Base-by-base conservation (phyloP, 2,797 vertebrate genomes). In the Sebastes taczanowskii region DNA sequence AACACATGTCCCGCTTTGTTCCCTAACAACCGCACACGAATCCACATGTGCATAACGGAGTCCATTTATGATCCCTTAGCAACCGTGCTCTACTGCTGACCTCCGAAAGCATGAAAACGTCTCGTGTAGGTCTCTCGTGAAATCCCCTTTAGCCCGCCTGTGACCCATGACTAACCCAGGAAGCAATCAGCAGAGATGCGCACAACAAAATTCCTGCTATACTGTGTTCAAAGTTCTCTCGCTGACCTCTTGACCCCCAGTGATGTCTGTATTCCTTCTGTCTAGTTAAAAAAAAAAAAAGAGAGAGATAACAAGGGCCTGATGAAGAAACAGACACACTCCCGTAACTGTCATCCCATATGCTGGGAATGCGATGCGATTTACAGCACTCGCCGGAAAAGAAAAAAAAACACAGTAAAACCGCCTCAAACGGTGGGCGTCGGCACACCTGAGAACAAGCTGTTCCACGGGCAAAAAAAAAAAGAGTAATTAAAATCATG, bases 291-390 rank as follows among this genome's bases (percentile, higher is more conserved):
- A 64, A 52, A 52, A 52, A 52, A 52, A n/a, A n/a, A 20, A 49
- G 1, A n/a, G 16, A 68, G 79, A 78, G 74, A 88, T 82, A 86
- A 86, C 64, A 55, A 6, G 0, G 49, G 66, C 81, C 77, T 59
- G 27, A 87, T 78, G 85, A 88, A 85, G 79, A 87, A 90, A 79
- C 71, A 74, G 58, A 84, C 38, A 74, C 71, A 77, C 52, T 82
- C 83, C 69, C 49, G 60, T 88, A 81, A 87, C 78, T 79, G 78
- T 84, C 87, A 82, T 62, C 74, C 58, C 84, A 77, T 71, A 77
- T 78, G 73, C 76, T 25, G 78, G 74, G 82, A 91, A 90, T 78
- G 74, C 11, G 34, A 72, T 59, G 71, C 81, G 82, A 91, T 84
- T 88, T 82, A 88, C 63, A 46, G 53, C 63, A 25, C 56, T 71